Conservation (phyloP, 2,888 invertebrate genomes). For the Slavum lentiscoides region DNA sequence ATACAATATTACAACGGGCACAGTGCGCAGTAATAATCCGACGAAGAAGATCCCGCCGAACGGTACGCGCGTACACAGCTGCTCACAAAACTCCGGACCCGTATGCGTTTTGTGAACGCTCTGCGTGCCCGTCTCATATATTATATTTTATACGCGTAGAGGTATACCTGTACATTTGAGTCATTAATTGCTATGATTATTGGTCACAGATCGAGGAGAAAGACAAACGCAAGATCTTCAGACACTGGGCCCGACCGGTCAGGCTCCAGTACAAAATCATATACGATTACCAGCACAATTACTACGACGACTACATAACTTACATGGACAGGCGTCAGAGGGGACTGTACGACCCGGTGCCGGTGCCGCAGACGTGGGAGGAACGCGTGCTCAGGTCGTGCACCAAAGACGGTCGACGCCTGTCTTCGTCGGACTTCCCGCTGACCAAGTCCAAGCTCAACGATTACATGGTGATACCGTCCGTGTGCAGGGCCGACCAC, state of each 20-base stretch:
- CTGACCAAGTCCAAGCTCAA: slow-evolving; percentile 59
- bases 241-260: slow-evolving; percentile 84
- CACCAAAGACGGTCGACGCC: slow-evolving; percentile 57
- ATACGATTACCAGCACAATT: slow-evolving; percentile 81
- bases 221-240: slow-evolving; percentile 65
- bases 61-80: no score
- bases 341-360: slow-evolving; percentile 70
- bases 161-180: no score
- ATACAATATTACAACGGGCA: no score
- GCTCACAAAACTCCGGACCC: no score
- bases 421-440: slow-evolving; percentile 53
- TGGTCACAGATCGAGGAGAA: slow-evolving; percentile 49
- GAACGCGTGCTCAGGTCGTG: slow-evolving; percentile 79
- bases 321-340: slow-evolving; percentile 77
- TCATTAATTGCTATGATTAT: no score
- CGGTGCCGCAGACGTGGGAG: slow-evolving; percentile 82
- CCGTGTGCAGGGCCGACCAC: slow-evolving; percentile 74
- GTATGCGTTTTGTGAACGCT: no score
- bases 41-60: no score
- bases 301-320: slow-evolving; percentile 83
- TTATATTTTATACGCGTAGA: no score
- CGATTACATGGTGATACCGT: slow-evolving; percentile 65
- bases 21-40: no score
- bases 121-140: no score
- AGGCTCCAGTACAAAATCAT: slow-evolving; percentile 81